phyloP scores from a whole-genome alignment of 2,113 vertebrate species.

The Hyaena hyaena region DNA sequence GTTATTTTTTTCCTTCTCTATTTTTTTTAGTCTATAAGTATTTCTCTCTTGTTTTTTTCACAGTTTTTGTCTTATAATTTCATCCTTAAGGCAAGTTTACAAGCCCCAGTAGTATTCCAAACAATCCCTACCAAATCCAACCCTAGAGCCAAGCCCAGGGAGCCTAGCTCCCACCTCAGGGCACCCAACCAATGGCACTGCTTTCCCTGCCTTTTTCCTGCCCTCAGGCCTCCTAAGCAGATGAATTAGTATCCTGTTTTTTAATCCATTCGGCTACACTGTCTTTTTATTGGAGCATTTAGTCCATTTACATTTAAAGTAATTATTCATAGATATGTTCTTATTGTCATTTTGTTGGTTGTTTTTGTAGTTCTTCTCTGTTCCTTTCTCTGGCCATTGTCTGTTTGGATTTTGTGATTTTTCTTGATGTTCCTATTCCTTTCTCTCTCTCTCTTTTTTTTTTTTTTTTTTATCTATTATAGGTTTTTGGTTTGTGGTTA shows the following conservation, averaged over 20 bases:
- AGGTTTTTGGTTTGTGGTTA: not conserved
- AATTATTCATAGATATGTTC: not conserved
- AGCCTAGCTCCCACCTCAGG: not conserved
- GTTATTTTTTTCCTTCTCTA: not conserved
- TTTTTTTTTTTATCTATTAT: not conserved
- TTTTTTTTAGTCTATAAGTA: not conserved
- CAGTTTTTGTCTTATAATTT: not conserved
- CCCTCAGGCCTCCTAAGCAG: not conserved
- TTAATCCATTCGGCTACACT: not conserved
- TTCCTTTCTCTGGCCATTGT: not conserved
- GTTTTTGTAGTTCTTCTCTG: not conserved
- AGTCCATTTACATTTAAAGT: not conserved
- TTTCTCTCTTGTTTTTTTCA: not conserved
- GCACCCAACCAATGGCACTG: not conserved
- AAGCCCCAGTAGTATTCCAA: not conserved
- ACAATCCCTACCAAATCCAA: not conserved
- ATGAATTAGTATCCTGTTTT: not conserved
- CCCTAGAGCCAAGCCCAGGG: not conserved
- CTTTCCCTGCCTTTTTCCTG: not conserved
- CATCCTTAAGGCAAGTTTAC: not conserved
- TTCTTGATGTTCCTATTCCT: not conserved
- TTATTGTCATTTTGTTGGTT: not conserved
- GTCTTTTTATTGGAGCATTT: not conserved
- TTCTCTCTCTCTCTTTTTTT: not conserved
- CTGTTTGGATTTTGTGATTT: not conserved